A percentile compares a stretch with the other conserved stretches of the same genome.
Evolutionary conservation across 2,888 invertebrate genomes (phyloP).

Genomic region (Azorinus chamasolen): DNA sequence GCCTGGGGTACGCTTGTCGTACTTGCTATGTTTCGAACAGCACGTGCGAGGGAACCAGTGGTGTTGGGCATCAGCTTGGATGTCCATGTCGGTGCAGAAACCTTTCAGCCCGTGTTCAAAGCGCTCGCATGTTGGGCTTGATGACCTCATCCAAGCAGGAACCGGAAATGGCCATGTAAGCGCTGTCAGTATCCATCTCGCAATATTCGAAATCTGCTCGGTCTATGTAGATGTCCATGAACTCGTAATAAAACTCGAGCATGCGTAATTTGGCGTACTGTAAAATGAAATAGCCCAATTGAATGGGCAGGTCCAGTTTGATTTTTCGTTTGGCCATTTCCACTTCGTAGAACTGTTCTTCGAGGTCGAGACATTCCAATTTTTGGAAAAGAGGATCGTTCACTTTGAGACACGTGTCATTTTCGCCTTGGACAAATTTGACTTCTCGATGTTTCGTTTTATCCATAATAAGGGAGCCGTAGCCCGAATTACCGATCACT

Average conservation of each 20-base stretch:
- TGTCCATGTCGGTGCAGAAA: slow-evolving; percentile 20
- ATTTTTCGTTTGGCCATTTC: slow-evolving; percentile 44
- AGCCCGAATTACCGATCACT: slow-evolving; percentile 37
- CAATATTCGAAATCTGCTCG: slow-evolving; percentile 46
- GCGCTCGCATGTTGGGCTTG: slow-evolving; percentile 27
- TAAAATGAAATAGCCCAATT: slow-evolving; percentile 61
- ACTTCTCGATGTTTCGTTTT: slow-evolving; percentile 33
- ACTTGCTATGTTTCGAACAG: slow-evolving; percentile 39
- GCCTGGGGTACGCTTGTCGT: slow-evolving; percentile 43
- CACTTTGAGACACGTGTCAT: slow-evolving; percentile 18
- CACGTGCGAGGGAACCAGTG: slow-evolving; percentile 56
- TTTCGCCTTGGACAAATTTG: slow-evolving; percentile 38
- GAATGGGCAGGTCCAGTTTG: slow-evolving; percentile 53
- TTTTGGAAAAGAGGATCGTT: slow-evolving; percentile 47
- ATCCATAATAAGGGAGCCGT: slow-evolving; percentile 60
- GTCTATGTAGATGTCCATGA: slow-evolving; percentile 51
- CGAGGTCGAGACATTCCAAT: slow-evolving; percentile 32
- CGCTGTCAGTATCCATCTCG: slow-evolving; percentile 65
- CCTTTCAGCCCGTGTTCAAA: slow-evolving; percentile 26
- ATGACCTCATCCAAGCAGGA: slow-evolving; percentile 34
- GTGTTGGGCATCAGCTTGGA: slow-evolving; percentile 36
- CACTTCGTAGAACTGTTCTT: slow-evolving; percentile 40
- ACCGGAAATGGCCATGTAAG: slow-evolving; percentile 59
- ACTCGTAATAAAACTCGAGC: slow-evolving; percentile 63
- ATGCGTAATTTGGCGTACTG: slow-evolving; percentile 66